These are phyloP conservation scores for Bombus sylvicola DNA, from an alignment of 1,140 invertebrate genomes.

Conservation along the genomic window DNA sequence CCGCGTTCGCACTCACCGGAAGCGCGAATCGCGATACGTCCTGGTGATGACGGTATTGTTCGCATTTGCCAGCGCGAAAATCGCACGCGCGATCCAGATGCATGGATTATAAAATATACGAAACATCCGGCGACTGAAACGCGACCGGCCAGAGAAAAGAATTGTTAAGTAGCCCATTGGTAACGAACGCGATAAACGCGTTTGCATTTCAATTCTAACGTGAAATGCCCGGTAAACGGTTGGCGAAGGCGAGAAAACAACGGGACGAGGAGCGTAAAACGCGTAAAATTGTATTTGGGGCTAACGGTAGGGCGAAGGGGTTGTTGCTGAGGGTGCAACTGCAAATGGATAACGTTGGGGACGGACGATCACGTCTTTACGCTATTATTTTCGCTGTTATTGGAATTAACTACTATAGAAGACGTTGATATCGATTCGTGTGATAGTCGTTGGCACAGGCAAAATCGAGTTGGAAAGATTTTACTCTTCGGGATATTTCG, in stretches of 20 bases:
- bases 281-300: background rate
- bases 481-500: too few species aligned
- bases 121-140: background rate
- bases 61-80: background rate
- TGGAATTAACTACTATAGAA: background rate
- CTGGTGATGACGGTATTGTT: constrained; percentile 43
- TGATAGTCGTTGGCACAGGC: too few species aligned
- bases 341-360: background rate
- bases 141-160: background rate
- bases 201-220: background rate
- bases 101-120: constrained; percentile 1
- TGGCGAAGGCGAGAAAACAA: background rate
- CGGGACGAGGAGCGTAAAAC: background rate
- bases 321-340: background rate
- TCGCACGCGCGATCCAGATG: background rate
- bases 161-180: background rate
- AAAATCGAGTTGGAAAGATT: too few species aligned
- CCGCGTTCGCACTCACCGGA: constrained; percentile 46
- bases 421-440: too few species aligned
- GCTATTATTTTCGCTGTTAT: background rate
- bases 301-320: background rate
- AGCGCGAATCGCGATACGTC: constrained; percentile 50
- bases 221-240: background rate
- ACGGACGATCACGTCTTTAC: background rate
- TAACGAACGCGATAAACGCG: constrained; percentile 10